Conservation (phyloP, 2,113 vertebrate species). For the Zosterops japonicus region DNA sequence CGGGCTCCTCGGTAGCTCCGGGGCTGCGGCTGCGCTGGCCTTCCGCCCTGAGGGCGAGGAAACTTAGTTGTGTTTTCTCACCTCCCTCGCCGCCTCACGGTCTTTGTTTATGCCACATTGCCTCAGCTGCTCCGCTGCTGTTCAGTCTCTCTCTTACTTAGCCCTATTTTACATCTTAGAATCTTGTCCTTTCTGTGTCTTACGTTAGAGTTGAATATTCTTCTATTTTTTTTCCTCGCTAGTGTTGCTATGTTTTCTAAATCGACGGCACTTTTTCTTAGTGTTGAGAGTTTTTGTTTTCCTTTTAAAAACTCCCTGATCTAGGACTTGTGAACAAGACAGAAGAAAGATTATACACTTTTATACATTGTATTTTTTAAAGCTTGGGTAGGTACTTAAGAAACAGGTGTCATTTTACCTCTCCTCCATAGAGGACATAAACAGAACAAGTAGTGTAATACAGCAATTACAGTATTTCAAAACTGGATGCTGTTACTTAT, state of each 20-base stretch:
- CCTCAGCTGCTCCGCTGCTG: not conserved
- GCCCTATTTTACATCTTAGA: accelerated
- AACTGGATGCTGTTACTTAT: not conserved
- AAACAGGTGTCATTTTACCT: not conserved
- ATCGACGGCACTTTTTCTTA: accelerated
- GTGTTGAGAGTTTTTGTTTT: not conserved
- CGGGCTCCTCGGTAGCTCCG: accelerated
- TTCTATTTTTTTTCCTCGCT: not conserved
- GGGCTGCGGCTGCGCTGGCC: not conserved
- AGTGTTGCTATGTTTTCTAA: not conserved
- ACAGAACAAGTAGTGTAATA: not conserved
- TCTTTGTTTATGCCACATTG: not conserved
- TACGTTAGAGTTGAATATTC: not conserved
- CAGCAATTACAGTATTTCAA: not conserved
- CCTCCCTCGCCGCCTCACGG: accelerated
- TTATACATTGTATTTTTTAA: not conserved
- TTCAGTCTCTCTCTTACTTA: not conserved
- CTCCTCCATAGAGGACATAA: not conserved
- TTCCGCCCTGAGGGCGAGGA: not conserved
- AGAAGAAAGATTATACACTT: accelerated
- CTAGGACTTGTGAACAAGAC: not conserved
- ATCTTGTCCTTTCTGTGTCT: not conserved
- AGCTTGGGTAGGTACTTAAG: not conserved
- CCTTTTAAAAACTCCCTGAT: not conserved
- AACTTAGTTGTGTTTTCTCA: accelerated